phyloP scores from a whole-genome alignment of 1,140 invertebrate species.

The Drosophila prosaltans region DNA sequence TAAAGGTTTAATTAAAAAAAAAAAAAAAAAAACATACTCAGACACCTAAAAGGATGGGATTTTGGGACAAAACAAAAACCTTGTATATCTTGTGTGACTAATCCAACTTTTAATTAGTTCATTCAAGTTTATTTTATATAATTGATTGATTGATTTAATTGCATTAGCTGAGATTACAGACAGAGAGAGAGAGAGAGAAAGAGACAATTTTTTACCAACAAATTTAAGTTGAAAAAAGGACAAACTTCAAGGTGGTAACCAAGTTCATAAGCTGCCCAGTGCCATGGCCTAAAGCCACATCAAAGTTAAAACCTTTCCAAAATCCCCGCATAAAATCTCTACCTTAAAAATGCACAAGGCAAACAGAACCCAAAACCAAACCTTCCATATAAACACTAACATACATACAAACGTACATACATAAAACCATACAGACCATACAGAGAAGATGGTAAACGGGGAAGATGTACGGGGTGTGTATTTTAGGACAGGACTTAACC shows the following conservation, averaged over 20 bases:
- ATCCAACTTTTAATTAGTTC: conserved; percentile 78
- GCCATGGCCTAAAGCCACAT: conserved; percentile 49
- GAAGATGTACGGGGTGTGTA: background rate
- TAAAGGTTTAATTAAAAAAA: conserved; percentile 79
- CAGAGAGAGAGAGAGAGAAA: background rate
- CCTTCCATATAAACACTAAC: conserved; percentile 3
- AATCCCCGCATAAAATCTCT: conserved; percentile 40
- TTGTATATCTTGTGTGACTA: conserved; percentile 34
- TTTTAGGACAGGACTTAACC: conserved; percentile 22
- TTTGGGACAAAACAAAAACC: background rate
- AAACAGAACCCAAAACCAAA: conserved; percentile 1
- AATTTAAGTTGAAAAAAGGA: background rate
- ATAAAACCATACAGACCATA: background rate
- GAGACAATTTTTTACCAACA: too few species aligned
- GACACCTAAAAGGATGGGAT: conserved; percentile 10
- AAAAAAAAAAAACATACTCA: conserved; percentile 39
- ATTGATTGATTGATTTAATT: conserved; percentile 76
- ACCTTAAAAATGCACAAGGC: conserved; percentile 53
- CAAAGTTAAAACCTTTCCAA: conserved; percentile 47
- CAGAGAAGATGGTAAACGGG: background rate
- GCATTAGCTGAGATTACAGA: conserved; percentile 35
- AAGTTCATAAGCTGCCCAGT: background rate
- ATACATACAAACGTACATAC: conserved; percentile 13
- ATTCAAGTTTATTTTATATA: conserved; percentile 63
- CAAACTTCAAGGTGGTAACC: conserved; percentile 2